These are phyloP conservation scores for Boulengerochromis microlepis DNA, from an alignment of 2,113 vertebrate species.

Conservation along the genomic window DNA sequence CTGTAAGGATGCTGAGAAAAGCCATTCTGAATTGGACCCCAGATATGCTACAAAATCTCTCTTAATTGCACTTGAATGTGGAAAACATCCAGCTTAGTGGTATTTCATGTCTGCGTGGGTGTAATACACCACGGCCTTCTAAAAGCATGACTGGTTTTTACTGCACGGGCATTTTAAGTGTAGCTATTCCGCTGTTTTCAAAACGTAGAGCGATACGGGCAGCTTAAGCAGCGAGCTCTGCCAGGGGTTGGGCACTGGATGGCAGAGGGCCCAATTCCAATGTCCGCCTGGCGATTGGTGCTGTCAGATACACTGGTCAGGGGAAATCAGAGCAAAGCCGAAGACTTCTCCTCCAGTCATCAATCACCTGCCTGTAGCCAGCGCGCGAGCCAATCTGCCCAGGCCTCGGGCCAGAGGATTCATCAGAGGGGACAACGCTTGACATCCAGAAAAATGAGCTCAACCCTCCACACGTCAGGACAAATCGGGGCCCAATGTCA, in stretches of 20 bases:
- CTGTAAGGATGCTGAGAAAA: conserved; percentile 24
- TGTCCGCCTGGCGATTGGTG: conserved; percentile 13
- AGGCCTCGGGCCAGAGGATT: conserved; percentile 48
- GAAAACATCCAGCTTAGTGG: conserved; percentile 21
- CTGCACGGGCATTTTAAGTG: not conserved
- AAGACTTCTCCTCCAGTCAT: conserved; percentile 55
- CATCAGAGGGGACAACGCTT: conserved; percentile 59
- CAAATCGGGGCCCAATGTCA: conserved; percentile 51
- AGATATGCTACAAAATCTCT: not conserved
- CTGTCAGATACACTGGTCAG: conserved; percentile 45
- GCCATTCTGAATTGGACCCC: conserved; percentile 23
- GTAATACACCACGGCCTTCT: not conserved
- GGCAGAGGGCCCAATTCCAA: conserved; percentile 32
- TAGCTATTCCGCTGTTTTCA: not conserved
- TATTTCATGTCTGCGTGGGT: not conserved
- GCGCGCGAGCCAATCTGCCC: conserved; percentile 28
- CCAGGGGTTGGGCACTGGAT: not conserved
- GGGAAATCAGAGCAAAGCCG: conserved; percentile 56
- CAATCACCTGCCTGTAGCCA: conserved; percentile 60
- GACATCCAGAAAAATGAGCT: conserved; percentile 72
- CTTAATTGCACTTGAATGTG: conserved; percentile 31
- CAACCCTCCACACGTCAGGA: conserved; percentile 33
- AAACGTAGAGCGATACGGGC: not conserved
- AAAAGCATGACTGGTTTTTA: not conserved
- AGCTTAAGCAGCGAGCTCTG: not conserved